Conservation (phyloP, 1,140 invertebrate species). For the Mylabris phalerata region DNA sequence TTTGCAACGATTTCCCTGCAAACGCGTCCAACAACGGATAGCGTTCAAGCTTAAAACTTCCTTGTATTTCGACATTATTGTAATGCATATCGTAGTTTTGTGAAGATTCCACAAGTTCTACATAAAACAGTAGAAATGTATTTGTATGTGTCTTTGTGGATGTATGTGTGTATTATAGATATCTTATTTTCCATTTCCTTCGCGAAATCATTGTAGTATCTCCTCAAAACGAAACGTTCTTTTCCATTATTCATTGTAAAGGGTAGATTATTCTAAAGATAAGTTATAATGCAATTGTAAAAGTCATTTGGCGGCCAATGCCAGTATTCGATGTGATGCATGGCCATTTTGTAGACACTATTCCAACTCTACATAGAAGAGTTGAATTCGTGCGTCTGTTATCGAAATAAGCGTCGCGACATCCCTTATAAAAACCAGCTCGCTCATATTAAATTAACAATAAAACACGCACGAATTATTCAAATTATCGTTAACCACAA, state of each 20-base stretch:
- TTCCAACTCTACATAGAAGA: constrained; percentile 2
- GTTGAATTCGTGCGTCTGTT: constrained; percentile 1
- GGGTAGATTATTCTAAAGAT: constrained; percentile 33
- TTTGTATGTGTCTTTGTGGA: background rate
- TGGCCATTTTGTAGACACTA: constrained; percentile 21
- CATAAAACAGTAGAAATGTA: background rate
- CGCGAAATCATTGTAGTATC: no score
- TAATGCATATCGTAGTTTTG: no score
- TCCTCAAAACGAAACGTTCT: constrained; percentile 15
- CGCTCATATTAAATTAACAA: no score
- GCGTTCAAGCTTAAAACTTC: no score
- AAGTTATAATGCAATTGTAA: constrained; percentile 35
- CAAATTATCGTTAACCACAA: no score
- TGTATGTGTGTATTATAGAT: background rate
- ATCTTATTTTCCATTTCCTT: background rate
- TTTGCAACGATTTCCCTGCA: no score
- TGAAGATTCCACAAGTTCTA: no score
- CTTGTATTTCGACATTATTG: no score
- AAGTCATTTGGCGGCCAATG: constrained; percentile 34
- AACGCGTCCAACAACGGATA: no score
- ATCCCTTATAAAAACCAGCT: constrained; percentile 12
- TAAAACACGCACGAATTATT: no score
- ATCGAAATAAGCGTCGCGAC: constrained; percentile 21
- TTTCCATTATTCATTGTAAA: constrained; percentile 28
- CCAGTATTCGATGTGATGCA: constrained; percentile 25